Percentiles rank a stretch among this genome's conserved stretches.
These are phyloP conservation scores for Micromesistius poutassou DNA, from an alignment of 2,797 vertebrate species.

Conservation along the genomic window DNA sequence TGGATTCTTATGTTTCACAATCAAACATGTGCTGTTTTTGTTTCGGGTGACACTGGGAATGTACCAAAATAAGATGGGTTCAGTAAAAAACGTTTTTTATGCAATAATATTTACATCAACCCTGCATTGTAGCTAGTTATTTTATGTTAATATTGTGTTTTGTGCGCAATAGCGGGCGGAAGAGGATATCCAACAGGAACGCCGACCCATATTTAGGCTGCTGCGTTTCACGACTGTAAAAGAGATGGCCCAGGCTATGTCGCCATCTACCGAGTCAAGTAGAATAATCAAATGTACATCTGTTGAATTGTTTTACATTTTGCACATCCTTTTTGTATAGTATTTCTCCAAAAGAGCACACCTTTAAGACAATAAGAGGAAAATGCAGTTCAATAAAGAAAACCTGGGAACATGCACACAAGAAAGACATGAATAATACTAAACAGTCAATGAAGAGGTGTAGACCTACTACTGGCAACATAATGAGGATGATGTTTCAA, in stretches of 20 bases:
- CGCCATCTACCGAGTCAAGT: background rate
- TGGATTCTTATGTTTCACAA: constrained; percentile 6
- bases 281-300: background rate
- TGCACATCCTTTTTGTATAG: background rate
- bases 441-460: background rate
- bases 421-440: background rate
- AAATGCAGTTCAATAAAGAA: background rate
- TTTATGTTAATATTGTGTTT: background rate
- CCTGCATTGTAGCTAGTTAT: background rate
- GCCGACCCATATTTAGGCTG: background rate
- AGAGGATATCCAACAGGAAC: background rate
- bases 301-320: no score
- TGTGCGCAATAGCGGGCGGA: background rate
- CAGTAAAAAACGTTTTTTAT: background rate
- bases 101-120: background rate
- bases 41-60: background rate
- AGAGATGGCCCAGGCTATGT: background rate
- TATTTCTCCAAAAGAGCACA: background rate
- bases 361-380: background rate
- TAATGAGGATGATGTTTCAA: background rate
- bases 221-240: background rate
- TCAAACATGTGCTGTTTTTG: constrained; percentile 45
- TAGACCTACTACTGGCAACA: background rate
- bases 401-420: background rate
- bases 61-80: background rate